Conservation (phyloP, 2,113 vertebrate genomes). For the Sprattus sprattus region DNA sequence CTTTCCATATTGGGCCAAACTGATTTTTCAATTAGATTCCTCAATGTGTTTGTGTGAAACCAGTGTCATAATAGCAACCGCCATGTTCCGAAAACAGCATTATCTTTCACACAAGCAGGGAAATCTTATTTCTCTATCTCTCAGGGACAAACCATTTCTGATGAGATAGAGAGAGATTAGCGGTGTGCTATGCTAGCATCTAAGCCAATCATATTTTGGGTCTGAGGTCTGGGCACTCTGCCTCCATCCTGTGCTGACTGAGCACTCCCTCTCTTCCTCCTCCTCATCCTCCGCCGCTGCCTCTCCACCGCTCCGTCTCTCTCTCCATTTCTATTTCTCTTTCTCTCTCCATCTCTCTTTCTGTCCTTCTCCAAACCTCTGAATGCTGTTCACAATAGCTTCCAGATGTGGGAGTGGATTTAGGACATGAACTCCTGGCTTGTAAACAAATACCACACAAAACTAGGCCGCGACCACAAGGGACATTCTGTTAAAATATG, state of each 20-base stretch:
- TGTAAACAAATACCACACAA: conserved; percentile 36
- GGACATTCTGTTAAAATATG: conserved; percentile 10
- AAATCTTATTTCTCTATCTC: neutral
- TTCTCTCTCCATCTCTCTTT: neutral
- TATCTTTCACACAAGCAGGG: neutral
- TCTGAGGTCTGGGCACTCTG: conserved; percentile 14
- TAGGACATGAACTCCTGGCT: conserved; percentile 42
- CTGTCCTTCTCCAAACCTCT: neutral
- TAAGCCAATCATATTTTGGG: conserved; percentile 11
- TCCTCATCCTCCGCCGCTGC: neutral
- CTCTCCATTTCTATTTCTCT: neutral
- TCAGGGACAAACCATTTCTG: neutral
- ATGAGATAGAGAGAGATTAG: neutral
- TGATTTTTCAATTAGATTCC: neutral
- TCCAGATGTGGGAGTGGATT: conserved; percentile 48
- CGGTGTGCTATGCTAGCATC: neutral
- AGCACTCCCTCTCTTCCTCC: conserved; percentile 12
- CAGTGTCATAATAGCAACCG: neutral
- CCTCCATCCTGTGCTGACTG: conserved; percentile 32
- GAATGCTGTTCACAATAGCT: conserved; percentile 34
- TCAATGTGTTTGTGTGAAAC: neutral
- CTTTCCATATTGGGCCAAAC: neutral
- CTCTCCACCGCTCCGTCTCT: neutral
- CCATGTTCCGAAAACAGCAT: neutral
- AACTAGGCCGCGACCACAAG: conserved; percentile 25